These are phyloP conservation scores for Mesaphorura yosii DNA, from an alignment of 1,140 invertebrate species.

Conservation along the genomic window DNA sequence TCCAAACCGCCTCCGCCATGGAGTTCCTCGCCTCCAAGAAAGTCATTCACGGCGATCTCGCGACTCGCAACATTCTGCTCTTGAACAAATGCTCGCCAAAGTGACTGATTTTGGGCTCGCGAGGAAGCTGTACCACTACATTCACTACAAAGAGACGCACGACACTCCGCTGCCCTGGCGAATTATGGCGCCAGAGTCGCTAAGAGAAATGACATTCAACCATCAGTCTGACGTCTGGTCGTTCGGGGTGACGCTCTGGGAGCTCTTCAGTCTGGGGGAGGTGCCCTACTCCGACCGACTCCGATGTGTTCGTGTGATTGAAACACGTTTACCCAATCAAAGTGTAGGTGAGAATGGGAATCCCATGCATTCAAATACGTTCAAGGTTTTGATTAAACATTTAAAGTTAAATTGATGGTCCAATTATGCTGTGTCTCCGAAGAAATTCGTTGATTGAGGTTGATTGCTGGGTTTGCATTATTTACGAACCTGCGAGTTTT, in stretches of 20 bases:
- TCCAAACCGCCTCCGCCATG: slow-evolving; percentile 34
- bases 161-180: slow-evolving; percentile 1
- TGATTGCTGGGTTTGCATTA: no score
- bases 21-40: slow-evolving; percentile 36
- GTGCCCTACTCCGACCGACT: slow-evolving; percentile 65
- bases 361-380: no score
- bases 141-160: slow-evolving; percentile 32
- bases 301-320: background rate
- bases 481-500: no score
- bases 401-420: no score
- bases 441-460: no score
- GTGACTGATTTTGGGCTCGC: slow-evolving; percentile 26
- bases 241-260: slow-evolving; percentile 67
- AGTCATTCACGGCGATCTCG: slow-evolving; percentile 25
- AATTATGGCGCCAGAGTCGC: slow-evolving; percentile 44
- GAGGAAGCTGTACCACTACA: slow-evolving; percentile 32
- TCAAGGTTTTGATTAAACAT: no score
- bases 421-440: no score
- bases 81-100: slow-evolving; percentile 6
- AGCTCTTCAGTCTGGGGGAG: slow-evolving; percentile 65
- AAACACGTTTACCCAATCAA: no score
- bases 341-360: no score
- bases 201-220: slow-evolving; percentile 54
- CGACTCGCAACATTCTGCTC: slow-evolving; percentile 24
- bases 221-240: slow-evolving; percentile 72